Percentiles rank a stretch among this genome's conserved stretches.
phyloP scores from a whole-genome alignment of 2,888 invertebrate genomes.

The Isoperla grammatica region DNA sequence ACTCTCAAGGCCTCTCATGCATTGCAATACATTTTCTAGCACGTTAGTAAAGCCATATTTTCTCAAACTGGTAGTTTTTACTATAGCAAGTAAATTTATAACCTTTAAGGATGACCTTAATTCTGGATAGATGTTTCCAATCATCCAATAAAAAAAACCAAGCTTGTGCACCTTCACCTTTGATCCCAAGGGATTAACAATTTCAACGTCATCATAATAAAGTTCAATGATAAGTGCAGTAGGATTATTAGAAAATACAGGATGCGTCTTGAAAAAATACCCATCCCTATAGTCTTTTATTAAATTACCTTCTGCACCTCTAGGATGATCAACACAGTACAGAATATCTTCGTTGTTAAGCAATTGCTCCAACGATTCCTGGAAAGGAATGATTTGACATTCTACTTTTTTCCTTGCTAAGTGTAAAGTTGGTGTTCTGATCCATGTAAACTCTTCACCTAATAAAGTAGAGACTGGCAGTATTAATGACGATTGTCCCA shows the following conservation, averaged over 20 bases:
- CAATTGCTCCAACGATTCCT: background rate
- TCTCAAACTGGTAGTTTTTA: background rate
- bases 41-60: slow-evolving; percentile 2
- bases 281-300: too few species aligned
- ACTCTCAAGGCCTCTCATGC: too few species aligned
- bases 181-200: background rate
- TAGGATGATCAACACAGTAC: background rate
- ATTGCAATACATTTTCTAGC: background rate
- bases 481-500: too few species aligned
- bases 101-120: background rate
- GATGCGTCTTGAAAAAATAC: too few species aligned
- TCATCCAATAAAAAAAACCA: slow-evolving; percentile 5
- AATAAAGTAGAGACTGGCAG: too few species aligned
- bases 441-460: too few species aligned
- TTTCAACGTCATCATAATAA: slow-evolving; percentile 3
- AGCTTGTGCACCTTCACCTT: slow-evolving; percentile 4
- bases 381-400: background rate
- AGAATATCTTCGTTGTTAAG: background rate
- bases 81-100: slow-evolving; percentile 1
- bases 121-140: background rate
- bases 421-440: too few species aligned
- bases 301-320: too few species aligned
- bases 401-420: too few species aligned
- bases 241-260: background rate
- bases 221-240: background rate